phyloP scores from a whole-genome alignment of 1,140 invertebrate species.

The Rhopalosiphum maidis region DNA sequence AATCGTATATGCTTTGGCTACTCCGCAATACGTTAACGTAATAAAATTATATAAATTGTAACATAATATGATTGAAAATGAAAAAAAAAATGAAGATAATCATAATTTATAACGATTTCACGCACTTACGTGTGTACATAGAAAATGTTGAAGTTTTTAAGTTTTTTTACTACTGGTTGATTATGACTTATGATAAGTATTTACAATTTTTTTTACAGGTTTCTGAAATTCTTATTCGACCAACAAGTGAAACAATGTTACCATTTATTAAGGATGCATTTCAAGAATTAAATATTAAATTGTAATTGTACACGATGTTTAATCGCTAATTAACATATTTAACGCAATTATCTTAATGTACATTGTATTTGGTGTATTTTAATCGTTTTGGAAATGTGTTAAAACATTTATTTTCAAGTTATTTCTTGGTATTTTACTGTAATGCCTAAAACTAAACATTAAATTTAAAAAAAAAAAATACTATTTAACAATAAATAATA shows the following conservation, averaged over 20 bases:
- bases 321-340: neutral
- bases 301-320: neutral
- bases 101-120: neutral
- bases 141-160: neutral
- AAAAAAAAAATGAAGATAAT: neutral
- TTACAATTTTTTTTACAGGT: neutral
- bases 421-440: no score
- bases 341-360: neutral
- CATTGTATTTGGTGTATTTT: neutral
- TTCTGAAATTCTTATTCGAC: neutral
- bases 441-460: no score
- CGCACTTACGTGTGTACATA: neutral
- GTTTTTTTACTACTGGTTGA: neutral
- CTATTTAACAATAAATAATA: no score
- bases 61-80: neutral
- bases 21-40: neutral
- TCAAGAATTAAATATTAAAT: neutral
- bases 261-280: neutral
- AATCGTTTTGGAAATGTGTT: no score
- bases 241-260: neutral
- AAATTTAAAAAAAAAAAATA: no score
- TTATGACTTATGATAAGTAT: neutral
- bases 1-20: neutral
- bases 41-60: neutral
- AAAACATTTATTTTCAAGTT: no score